Evolutionary conservation across 2,888 invertebrate species (phyloP), one percentile per base, ranked within the genome.

Genomic region (Conchocele bisecta): DNA sequence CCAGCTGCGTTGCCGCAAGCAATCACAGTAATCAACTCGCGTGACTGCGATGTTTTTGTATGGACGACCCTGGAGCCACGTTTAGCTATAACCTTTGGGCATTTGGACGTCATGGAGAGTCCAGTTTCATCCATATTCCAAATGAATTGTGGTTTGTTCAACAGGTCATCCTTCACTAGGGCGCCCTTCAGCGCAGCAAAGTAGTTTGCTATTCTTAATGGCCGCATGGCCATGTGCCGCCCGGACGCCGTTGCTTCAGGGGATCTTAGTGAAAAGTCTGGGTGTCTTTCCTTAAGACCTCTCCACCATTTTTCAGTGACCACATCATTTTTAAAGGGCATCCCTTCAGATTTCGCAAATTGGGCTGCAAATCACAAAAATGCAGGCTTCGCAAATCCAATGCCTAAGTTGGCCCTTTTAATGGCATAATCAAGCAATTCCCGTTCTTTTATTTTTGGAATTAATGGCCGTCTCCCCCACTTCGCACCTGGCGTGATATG

Each of bases 111-210:
- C 1, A 54, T 5, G 11, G 29, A 39, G 1, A 68, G 28, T 0
- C 73, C 68, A 3, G 68, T 73, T 35, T 69, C 66, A 39, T 69
- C 66, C 66, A 69, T 74, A 29, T 66, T 74, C 74, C 66, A 69
- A 58, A 41, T 66, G 61, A 61, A 6, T n/a, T n/a, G 20, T 17
- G n/a, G 9, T 3, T 50, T 15, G 4, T 57, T 22, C n/a, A 35
- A 6, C 2, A 68, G 24, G 17, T 50, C 22, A 35, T 65, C 56
- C 11, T 41, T 33, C 9, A 46, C 44, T 3, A 66, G 11, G 1
- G 65, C 68, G 9, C 24, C 9, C 11, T 61, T 58, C 9, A 74
- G 24, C 1, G 15, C 50, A 1, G n/a, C 15, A 39, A 65, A 68
- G 31, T 60, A 66, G 0, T n/a, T 33, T 6, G 39, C 2, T 0